Conservation (phyloP, 2,113 vertebrate species). For the Scartelaos histophorus region DNA sequence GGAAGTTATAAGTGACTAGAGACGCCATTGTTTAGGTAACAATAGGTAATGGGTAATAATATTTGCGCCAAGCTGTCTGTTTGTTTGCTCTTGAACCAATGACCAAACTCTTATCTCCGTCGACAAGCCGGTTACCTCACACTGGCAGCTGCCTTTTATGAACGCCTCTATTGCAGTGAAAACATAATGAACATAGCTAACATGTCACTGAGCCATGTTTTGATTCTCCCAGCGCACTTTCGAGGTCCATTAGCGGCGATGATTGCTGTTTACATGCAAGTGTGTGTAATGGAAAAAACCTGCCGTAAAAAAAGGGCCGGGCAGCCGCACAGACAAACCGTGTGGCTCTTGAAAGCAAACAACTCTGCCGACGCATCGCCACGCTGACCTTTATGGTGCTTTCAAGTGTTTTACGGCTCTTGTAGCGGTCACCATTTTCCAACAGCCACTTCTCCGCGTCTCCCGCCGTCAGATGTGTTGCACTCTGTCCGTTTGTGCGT, state of each 20-base stretch:
- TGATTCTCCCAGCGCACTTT: constrained; percentile 4
- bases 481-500: constrained; percentile 17
- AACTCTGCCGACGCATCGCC: constrained; percentile 14
- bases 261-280: constrained; percentile 7
- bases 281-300: constrained; percentile 14
- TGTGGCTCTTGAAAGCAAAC: not conserved
- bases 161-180: not conserved
- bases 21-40: too few species aligned
- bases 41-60: not conserved
- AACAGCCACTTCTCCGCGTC: constrained; percentile 10
- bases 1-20: too few species aligned
- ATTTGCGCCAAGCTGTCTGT: not conserved
- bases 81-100: not conserved
- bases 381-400: constrained; percentile 4
- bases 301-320: not conserved
- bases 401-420: constrained; percentile 4
- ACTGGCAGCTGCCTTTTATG: not conserved
- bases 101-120: not conserved
- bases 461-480: not conserved
- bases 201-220: not conserved
- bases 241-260: constrained; percentile 22
- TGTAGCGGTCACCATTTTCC: constrained; percentile 11
- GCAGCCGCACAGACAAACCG: constrained; percentile 1
- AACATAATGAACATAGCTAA: not conserved
- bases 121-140: not conserved